A percentile compares a stretch with the other conserved stretches of the same genome.
phyloP scores from a whole-genome alignment of 2,113 vertebrate species.

The Phrynocephalus versicolor region DNA sequence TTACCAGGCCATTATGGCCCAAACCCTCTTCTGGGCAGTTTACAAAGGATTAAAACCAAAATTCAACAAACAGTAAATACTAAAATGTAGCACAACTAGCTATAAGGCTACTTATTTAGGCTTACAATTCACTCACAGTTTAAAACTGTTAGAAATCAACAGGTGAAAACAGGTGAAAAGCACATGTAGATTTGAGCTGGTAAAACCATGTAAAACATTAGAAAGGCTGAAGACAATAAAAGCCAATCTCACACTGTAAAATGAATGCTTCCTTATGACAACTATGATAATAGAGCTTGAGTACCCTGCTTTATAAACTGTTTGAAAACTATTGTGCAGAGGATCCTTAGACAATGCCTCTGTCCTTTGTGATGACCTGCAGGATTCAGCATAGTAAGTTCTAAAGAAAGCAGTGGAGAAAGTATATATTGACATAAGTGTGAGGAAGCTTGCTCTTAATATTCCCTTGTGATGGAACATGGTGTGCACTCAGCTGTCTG shows the following conservation, averaged over 20 bases:
- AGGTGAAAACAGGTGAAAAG: not conserved
- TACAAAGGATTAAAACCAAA: too few relatives aligned
- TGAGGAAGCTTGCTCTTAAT: not conserved
- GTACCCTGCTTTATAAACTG: not conserved
- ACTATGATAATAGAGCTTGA: not conserved
- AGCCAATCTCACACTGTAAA: not conserved
- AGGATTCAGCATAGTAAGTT: not conserved
- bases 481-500: slow-evolving; percentile 9
- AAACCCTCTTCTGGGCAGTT: too few relatives aligned
- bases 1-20: too few relatives aligned
- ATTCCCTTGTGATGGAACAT: not conserved
- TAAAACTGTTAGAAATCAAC: not conserved
- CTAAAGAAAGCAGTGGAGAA: not conserved
- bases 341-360: not conserved
- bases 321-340: not conserved
- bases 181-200: too few relatives aligned
- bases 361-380: not conserved
- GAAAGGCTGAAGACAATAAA: not conserved
- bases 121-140: too few relatives aligned
- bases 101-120: too few relatives aligned
- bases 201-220: not conserved
- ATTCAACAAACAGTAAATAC: too few relatives aligned
- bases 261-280: not conserved
- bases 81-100: too few relatives aligned
- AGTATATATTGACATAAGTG: not conserved